A percentile compares a stretch with the other conserved stretches of the same genome.
These are phyloP conservation scores for Caradrina clavipalpis DNA, from an alignment of 2,888 invertebrate genomes.

Conservation along the genomic window DNA sequence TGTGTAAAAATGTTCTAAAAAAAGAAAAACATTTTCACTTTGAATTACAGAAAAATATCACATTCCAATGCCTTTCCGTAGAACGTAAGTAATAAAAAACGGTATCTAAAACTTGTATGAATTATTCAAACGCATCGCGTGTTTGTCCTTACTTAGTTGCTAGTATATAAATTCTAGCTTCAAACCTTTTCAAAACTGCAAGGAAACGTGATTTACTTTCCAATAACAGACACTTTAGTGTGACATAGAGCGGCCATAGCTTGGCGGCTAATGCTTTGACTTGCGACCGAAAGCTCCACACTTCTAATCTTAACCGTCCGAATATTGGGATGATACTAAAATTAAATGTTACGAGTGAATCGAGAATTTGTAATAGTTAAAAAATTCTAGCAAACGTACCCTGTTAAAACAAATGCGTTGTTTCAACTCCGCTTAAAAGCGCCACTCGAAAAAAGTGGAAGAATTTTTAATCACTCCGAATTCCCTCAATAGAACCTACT, in stretches of 20 bases:
- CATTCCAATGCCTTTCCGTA: constrained; percentile 39
- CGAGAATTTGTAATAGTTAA: constrained; percentile 9
- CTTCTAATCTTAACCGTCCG: constrained; percentile 32
- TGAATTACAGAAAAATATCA: constrained; percentile 26
- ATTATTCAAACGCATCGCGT: constrained; percentile 76
- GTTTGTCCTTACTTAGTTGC: constrained; percentile 67
- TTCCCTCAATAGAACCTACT: background rate
- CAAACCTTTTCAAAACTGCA: constrained; percentile 73
- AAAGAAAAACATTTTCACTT: constrained; percentile 1
- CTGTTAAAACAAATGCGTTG: background rate
- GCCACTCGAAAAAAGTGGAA: background rate
- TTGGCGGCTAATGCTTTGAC: constrained; percentile 39
- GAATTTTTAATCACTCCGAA: constrained; percentile 14
- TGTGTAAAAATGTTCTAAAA: background rate
- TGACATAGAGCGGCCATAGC: constrained; percentile 42
- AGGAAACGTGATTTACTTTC: constrained; percentile 68
- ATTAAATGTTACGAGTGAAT: background rate
- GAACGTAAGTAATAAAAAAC: constrained; percentile 61
- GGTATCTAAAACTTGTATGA: constrained; percentile 71
- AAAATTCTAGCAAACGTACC: background rate
- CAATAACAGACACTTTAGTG: constrained; percentile 64
- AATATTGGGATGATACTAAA: constrained; percentile 3
- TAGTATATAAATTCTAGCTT: constrained; percentile 65
- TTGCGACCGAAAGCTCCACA: constrained; percentile 23
- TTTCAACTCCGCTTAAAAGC: no score